Conservation (phyloP, 1,140 invertebrate species). For the Ceratosolen solmsi region DNA sequence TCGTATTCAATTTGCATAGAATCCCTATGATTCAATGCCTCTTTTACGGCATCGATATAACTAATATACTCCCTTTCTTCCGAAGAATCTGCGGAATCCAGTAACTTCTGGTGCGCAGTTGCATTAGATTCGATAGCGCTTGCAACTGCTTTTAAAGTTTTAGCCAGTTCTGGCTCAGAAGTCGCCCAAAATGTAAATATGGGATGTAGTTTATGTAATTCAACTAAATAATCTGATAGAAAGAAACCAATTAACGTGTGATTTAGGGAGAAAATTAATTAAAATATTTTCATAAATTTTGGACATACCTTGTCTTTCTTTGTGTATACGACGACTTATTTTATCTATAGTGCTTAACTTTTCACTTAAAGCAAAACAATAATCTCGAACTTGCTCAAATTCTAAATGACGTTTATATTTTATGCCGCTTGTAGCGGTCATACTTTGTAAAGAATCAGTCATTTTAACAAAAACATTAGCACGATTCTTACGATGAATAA, state of each 20-base stretch:
- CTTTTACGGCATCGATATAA: constrained; percentile 81
- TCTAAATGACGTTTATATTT: constrained; percentile 78
- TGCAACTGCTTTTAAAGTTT: constrained; percentile 72
- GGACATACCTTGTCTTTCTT: constrained; percentile 78
- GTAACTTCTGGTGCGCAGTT: constrained; percentile 73
- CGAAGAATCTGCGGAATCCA: constrained; percentile 68
- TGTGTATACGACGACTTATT: constrained; percentile 80
- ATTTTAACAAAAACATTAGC: constrained; percentile 76
- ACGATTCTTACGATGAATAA: constrained; percentile 77
- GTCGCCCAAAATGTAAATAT: constrained; percentile 75
- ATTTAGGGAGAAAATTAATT: constrained; percentile 6
- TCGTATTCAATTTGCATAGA: constrained; percentile 82
- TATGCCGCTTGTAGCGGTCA: constrained; percentile 73
- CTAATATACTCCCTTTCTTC: constrained; percentile 81
- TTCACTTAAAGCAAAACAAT: constrained; percentile 78
- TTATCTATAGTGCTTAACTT: constrained; percentile 80
- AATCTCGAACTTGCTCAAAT: constrained; percentile 79
- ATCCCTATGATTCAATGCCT: constrained; percentile 79
- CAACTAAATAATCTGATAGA: constrained; percentile 72
- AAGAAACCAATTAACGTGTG: constrained; percentile 29
- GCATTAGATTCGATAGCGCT: constrained; percentile 73
- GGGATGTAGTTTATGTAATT: constrained; percentile 76
- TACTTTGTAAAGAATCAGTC: constrained; percentile 77
- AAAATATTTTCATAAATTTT: constrained; percentile 4
- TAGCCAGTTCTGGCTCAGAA: constrained; percentile 73